Percentiles rank a stretch among this genome's conserved stretches.
These are phyloP conservation scores for Onychorhynchus coronatus DNA, from an alignment of 2,113 vertebrate species.

Conservation along the genomic window DNA sequence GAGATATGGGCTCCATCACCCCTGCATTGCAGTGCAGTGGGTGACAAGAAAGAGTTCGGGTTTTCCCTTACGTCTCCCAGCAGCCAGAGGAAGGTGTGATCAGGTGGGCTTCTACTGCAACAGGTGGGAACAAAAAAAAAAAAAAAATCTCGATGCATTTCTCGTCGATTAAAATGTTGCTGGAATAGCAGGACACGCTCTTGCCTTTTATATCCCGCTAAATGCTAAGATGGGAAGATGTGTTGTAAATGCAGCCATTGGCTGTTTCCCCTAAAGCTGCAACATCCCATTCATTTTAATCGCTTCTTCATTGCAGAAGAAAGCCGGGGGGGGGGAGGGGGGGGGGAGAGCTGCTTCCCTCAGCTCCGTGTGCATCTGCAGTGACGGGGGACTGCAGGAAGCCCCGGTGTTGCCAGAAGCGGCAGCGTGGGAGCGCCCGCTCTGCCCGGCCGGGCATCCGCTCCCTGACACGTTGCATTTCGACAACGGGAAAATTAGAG, in stretches of 20 bases:
- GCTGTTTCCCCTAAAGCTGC: neutral
- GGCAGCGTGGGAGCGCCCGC: neutral
- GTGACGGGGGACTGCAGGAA: neutral
- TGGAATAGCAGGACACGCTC: neutral
- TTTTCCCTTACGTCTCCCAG: neutral
- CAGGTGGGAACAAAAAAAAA: slow-evolving; percentile 16
- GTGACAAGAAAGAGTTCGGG: neutral
- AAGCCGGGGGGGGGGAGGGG: neutral
- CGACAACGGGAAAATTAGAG: neutral
- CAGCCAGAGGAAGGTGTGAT: neutral
- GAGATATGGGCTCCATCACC: neutral
- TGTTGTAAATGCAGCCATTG: neutral
- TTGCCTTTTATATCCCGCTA: neutral
- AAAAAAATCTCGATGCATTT: neutral
- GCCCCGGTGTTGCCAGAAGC: neutral
- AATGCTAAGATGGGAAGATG: neutral
- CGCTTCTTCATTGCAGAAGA: neutral
- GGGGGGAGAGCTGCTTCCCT: neutral
- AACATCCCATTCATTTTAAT: neutral
- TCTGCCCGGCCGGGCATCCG: neutral
- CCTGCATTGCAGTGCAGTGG: neutral
- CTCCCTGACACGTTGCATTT: neutral
- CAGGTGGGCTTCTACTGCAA: neutral
- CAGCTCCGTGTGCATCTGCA: neutral
- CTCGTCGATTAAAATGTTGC: neutral